A percentile compares a stretch with the other conserved stretches of the same genome.
These are phyloP conservation scores for Lochmaea capreae DNA, from an alignment of 2,888 invertebrate genomes.

Conservation along the genomic window DNA sequence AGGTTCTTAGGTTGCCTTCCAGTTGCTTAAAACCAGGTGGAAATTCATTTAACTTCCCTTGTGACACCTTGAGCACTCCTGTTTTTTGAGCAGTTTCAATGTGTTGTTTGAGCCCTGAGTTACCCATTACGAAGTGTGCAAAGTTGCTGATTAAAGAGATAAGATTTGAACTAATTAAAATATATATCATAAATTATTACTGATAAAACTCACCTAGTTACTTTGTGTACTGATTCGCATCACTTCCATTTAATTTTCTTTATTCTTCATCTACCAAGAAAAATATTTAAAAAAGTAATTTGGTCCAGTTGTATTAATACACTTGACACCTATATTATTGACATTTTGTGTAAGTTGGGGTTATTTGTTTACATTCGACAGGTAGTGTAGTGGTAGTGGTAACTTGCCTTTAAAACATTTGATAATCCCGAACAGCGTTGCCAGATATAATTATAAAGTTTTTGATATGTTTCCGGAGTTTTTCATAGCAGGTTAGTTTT, in stretches of 20 bases:
- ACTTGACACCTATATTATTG: constrained; percentile 30
- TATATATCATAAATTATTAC: constrained; percentile 22
- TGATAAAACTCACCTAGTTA: constrained; percentile 33
- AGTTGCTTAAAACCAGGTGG: constrained; percentile 77
- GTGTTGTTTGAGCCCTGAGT: constrained; percentile 89
- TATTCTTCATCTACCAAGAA: constrained; percentile 12
- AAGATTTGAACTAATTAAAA: constrained; percentile 33
- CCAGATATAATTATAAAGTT: neutral
- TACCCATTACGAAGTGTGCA: constrained; percentile 77
- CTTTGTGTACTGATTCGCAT: constrained; percentile 15
- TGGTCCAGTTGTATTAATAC: neutral
- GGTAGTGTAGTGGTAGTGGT: constrained; percentile 33
- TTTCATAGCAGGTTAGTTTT: constrained; percentile 4
- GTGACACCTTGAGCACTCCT: constrained; percentile 89
- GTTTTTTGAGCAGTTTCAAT: constrained; percentile 96
- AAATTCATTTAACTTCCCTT: constrained; percentile 84
- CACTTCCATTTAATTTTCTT: constrained; percentile 9
- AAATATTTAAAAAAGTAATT: constrained; percentile 7
- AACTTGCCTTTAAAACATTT: constrained; percentile 26
- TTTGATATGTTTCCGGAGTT: constrained; percentile 1
- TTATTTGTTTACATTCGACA: constrained; percentile 31
- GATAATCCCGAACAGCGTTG: constrained; percentile 18
- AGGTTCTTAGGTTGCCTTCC: constrained; percentile 79
- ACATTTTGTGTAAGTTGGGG: constrained; percentile 26
- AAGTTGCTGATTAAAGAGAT: constrained; percentile 39